These are phyloP conservation scores for Pelodytes ibericus DNA, from an alignment of 2,797 vertebrate genomes.

Conservation along the genomic window DNA sequence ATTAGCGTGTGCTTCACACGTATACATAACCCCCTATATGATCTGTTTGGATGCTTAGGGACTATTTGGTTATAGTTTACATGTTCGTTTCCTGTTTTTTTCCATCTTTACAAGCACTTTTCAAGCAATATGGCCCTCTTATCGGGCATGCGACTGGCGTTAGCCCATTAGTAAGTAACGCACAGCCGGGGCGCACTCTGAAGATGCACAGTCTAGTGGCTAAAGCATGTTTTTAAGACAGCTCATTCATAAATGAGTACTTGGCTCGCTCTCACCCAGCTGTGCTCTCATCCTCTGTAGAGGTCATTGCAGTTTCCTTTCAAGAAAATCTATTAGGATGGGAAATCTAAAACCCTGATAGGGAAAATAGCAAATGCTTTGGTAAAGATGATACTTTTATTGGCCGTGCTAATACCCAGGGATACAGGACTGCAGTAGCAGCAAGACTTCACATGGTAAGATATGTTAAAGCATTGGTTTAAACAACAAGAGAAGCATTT, in stretches of 20 bases:
- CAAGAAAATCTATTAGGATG: slow-evolving; percentile 26
- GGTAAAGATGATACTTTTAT: slow-evolving; percentile 21
- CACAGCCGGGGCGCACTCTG: too few species aligned
- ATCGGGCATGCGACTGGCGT: too few species aligned
- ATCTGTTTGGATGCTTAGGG: too few species aligned
- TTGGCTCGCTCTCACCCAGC: slow-evolving; percentile 6
- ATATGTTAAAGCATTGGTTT: too few species aligned
- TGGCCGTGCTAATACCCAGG: neutral
- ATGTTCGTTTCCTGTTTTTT: too few species aligned
- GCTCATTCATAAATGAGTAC: slow-evolving; percentile 24
- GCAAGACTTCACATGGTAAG: neutral
- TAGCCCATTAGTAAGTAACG: too few species aligned
- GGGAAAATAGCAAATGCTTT: slow-evolving; percentile 9
- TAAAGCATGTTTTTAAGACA: neutral
- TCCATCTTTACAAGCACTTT: too few species aligned
- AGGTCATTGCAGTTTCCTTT: slow-evolving; percentile 40
- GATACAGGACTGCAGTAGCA: neutral
- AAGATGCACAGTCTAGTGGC: neutral
- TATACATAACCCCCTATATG: too few species aligned
- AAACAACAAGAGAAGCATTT: too few species aligned
- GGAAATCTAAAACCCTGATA: slow-evolving; percentile 40
- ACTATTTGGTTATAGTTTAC: too few species aligned
- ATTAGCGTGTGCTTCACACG: too few species aligned
- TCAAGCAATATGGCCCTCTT: too few species aligned
- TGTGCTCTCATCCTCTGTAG: slow-evolving; percentile 28